These are phyloP conservation scores for Uria lomvia DNA, from an alignment of 2,113 vertebrate genomes.

Conservation along the genomic window DNA sequence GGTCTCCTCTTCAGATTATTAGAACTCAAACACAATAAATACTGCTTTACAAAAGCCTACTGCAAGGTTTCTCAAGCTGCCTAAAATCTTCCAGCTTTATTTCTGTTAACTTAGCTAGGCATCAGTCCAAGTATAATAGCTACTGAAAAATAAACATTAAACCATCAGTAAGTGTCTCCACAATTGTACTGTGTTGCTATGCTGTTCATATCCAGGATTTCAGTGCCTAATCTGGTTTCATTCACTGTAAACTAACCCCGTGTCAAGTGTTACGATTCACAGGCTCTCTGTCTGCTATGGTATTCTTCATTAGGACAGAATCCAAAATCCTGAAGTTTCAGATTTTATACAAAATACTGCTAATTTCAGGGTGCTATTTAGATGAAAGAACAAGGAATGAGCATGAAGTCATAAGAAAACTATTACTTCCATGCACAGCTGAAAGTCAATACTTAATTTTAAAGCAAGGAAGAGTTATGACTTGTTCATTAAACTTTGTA, in stretches of 20 bases:
- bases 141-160: slow-evolving; percentile 58
- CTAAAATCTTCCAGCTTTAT: slow-evolving; percentile 28
- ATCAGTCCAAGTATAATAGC: slow-evolving; percentile 42
- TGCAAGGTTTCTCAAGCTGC: not conserved
- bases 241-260: slow-evolving; percentile 19
- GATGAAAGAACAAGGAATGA: not conserved
- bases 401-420: not conserved
- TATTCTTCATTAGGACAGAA: not conserved
- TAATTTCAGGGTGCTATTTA: not conserved
- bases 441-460: not conserved
- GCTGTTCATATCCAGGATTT: slow-evolving; percentile 30
- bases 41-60: not conserved
- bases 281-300: not conserved
- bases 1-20: not conserved
- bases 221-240: slow-evolving; percentile 35
- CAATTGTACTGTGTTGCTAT: slow-evolving; percentile 1
- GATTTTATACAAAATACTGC: not conserved
- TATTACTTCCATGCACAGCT: not conserved
- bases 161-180: slow-evolving; percentile 16
- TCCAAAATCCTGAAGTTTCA: not conserved
- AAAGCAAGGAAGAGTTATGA: not conserved
- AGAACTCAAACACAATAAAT: not conserved
- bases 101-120: slow-evolving; percentile 47
- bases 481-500: not conserved
- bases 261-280: not conserved